phyloP scores from a whole-genome alignment of 2,888 invertebrate genomes.

The Entomobrya multifasciata region DNA sequence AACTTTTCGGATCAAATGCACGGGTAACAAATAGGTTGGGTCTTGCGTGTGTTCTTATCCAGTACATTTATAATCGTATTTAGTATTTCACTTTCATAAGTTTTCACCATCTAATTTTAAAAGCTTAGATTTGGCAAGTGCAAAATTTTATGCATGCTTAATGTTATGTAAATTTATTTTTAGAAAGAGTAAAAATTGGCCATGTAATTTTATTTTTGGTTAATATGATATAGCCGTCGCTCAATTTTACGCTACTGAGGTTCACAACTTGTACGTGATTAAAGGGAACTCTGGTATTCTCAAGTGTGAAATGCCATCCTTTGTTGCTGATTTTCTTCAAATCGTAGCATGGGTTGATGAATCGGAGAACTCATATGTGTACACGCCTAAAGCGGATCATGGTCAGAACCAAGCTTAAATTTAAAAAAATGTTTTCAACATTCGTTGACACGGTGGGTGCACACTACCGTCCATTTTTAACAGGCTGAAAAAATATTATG shows the following conservation, averaged over 20 bases:
- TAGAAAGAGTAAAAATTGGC: too few relatives aligned
- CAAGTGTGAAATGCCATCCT: conserved; percentile 82
- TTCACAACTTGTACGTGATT: conserved; percentile 87
- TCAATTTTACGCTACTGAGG: conserved; percentile 94
- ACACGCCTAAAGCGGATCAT: conserved; percentile 68
- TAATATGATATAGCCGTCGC: conserved; percentile 90
- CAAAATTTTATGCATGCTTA: too few relatives aligned
- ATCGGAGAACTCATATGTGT: conserved; percentile 80
- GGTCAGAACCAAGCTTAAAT: conserved; percentile 63
- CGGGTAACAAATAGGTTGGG: too few relatives aligned
- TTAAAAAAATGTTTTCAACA: conserved; percentile 6
- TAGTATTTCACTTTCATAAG: too few relatives aligned
- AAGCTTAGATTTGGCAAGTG: too few relatives aligned
- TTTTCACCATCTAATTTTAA: too few relatives aligned
- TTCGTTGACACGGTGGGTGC: conserved; percentile 59
- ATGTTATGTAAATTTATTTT: too few relatives aligned
- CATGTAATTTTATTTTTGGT: neutral
- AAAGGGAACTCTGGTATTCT: conserved; percentile 82
- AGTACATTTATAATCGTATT: too few relatives aligned
- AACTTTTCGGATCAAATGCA: conserved; percentile 11
- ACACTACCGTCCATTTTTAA: neutral
- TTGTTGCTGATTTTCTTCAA: conserved; percentile 82
- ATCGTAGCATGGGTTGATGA: conserved; percentile 82
- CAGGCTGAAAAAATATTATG: too few relatives aligned
- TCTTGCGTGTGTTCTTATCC: too few relatives aligned